Conservation (phyloP, 2,113 vertebrate genomes). For the Sander lucioperca region DNA sequence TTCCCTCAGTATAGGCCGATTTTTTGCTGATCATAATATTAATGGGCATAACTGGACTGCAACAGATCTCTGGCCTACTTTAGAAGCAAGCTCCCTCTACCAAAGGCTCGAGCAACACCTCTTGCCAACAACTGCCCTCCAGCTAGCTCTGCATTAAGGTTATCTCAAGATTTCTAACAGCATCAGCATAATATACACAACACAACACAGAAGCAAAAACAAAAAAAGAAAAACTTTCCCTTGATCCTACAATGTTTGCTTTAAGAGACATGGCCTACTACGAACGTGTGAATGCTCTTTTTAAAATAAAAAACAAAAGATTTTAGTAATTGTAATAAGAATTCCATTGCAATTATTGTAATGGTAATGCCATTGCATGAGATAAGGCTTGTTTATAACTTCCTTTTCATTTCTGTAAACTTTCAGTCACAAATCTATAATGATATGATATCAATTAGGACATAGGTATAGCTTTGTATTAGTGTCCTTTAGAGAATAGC, state of each 20-base stretch:
- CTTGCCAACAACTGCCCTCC: conserved; percentile 67
- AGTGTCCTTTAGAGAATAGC: background rate
- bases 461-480: background rate
- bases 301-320: background rate
- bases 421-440: background rate
- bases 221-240: conserved; percentile 2
- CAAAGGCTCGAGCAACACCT: conserved; percentile 54
- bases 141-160: conserved; percentile 61
- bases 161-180: conserved; percentile 53
- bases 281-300: conserved; percentile 1
- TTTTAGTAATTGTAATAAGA: background rate
- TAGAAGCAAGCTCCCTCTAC: conserved; percentile 48
- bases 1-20: conserved; percentile 9
- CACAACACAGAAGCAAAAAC: conserved; percentile 39
- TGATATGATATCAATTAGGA: background rate
- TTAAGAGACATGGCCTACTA: background rate
- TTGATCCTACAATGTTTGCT: conserved; percentile 14
- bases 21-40: conserved; percentile 60
- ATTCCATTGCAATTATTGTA: background rate
- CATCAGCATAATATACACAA: conserved; percentile 69
- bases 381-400: background rate
- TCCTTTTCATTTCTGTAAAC: background rate
- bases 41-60: conserved; percentile 45
- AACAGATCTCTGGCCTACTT: conserved; percentile 61
- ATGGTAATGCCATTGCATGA: background rate